Conservation (phyloP, 2,888 invertebrate genomes). For the Cyrtodaria siliqua region DNA sequence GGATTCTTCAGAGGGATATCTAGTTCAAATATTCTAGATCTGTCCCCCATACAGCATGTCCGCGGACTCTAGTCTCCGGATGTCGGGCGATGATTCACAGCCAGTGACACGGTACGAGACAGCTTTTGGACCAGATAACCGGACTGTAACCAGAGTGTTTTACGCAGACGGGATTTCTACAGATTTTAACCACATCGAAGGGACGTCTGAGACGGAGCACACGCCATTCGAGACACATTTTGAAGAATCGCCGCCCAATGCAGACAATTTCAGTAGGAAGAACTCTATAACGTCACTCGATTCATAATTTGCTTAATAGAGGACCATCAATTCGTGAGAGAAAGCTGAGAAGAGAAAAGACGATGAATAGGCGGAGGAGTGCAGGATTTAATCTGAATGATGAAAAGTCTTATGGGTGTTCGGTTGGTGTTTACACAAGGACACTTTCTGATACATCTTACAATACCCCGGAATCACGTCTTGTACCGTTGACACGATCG, state of each 20-base stretch:
- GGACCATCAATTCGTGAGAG: slow-evolving; percentile 37
- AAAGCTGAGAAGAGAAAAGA: slow-evolving; percentile 43
- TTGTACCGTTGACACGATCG: slow-evolving; percentile 8
- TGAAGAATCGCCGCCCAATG: slow-evolving; percentile 55
- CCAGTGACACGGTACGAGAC: slow-evolving; percentile 79
- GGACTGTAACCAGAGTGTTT: slow-evolving; percentile 79
- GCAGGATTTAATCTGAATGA: slow-evolving; percentile 44
- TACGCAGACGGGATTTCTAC: slow-evolving; percentile 77
- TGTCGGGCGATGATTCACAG: slow-evolving; percentile 59
- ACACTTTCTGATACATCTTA: slow-evolving; percentile 20
- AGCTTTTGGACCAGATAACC: slow-evolving; percentile 81
- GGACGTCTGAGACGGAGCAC: slow-evolving; percentile 51
- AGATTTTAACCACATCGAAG: slow-evolving; percentile 72
- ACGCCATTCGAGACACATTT: slow-evolving; percentile 77
- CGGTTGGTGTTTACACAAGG: slow-evolving; percentile 54
- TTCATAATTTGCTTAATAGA: slow-evolving; percentile 58
- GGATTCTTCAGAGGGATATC: slow-evolving; percentile 57
- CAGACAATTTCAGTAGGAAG: slow-evolving; percentile 40
- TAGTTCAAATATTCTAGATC: slow-evolving; percentile 66
- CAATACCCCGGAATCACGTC: slow-evolving; percentile 26
- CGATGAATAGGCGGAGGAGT: slow-evolving; percentile 40
- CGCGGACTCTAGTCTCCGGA: slow-evolving; percentile 50
- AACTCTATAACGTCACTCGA: slow-evolving; percentile 49
- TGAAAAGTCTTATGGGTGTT: slow-evolving; percentile 53
- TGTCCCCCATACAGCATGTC: slow-evolving; percentile 70